Base-by-base conservation (phyloP, 2,113 vertebrate species). In the Cyanoliseus patagonus region DNA sequence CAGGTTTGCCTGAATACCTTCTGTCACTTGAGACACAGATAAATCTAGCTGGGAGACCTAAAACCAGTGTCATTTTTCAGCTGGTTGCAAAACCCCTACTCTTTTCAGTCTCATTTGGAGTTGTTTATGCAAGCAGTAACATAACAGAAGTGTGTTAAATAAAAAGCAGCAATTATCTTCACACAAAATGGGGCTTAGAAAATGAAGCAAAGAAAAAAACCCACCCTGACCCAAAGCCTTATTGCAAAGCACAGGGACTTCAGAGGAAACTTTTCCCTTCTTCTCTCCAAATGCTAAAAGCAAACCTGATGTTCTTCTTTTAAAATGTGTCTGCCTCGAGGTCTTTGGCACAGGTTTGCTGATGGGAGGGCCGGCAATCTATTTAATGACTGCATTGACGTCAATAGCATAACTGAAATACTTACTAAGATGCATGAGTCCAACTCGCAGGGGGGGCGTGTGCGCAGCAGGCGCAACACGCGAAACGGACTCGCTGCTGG, bases 391-490 rank as follows among this genome's bases (percentile, higher is more conserved):
- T 99, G 97, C 98, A 98, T 99, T 99, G 99, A 99, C 99, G 99
- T 99, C 99, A 99, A 99, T 99, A 98, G 98, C 99, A 99, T 99
- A 99, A 99, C 99, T 99, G 99, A 99, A 99, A 99, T 99, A 99
- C 98, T 99, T 99, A 99, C 98, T 98, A 98, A 98, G 98, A 98
- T 97, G 98, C 98, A 98, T 92, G 98, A 98, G 98, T 98, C 98
- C 98, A 99, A 98, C 98, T 98, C 98, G 97, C 97, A 87, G 95
- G 95, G 98, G 97, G 97, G 92, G 97, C 96, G 97, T 97, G 98
- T 94, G 97, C 93, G 92, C 97, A 96, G 97, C 96, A 88, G 79
- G 69, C 80, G 31, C 90, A 99, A 99, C 98, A 99, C 95, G 44
- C 64, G 98, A 96, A 96, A 74, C 96, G 98, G 99, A 99, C 20